phyloP scores from a whole-genome alignment of 2,113 vertebrate species.

The Atrichornis clamosus region DNA sequence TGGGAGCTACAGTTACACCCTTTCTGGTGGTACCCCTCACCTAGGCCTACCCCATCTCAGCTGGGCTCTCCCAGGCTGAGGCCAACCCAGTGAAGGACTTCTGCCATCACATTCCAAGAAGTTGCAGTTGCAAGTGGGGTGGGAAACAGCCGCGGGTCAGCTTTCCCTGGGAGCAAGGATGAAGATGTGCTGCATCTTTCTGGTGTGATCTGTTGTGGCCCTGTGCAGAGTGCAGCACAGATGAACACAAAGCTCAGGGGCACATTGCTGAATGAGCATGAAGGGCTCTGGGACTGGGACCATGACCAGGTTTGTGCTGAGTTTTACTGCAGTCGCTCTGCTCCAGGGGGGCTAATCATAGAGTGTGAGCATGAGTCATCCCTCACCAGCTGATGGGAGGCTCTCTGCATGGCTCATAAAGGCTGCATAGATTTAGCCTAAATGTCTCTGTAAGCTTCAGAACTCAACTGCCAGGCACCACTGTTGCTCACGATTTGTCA shows the following conservation, averaged over 20 bases:
- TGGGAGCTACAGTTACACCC: not conserved
- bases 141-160: rapidly evolving
- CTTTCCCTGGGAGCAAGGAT: not conserved
- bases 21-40: not conserved
- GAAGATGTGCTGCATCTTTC: not conserved
- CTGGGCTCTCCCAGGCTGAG: not conserved
- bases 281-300: not conserved
- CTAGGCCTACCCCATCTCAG: not conserved
- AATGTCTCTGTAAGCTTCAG: not conserved
- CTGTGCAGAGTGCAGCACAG: not conserved
- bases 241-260: not conserved
- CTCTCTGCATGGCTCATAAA: not conserved
- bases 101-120: not conserved
- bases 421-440: not conserved
- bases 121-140: rapidly evolving
- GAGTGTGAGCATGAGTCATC: not conserved
- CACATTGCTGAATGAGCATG: rapidly evolving
- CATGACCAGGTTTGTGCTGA: not conserved
- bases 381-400: not conserved
- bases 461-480: not conserved
- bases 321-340: not conserved
- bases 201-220: not conserved
- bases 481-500: not conserved
- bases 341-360: not conserved
- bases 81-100: not conserved